These are phyloP conservation scores for Notarius quadriscutis DNA, from an alignment of 2,113 vertebrate genomes.

Conservation along the genomic window DNA sequence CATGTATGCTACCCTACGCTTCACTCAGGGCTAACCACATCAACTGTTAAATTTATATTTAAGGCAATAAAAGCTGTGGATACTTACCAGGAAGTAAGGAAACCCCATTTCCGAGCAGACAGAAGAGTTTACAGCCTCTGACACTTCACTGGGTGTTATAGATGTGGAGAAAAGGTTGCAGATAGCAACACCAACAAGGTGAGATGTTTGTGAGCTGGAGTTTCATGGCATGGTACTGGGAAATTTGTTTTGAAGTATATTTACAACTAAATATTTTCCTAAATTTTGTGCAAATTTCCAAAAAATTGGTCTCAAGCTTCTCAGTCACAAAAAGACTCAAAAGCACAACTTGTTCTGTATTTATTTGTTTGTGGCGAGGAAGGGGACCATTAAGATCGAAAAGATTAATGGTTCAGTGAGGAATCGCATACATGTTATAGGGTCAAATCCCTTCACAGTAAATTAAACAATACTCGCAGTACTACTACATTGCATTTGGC, in stretches of 20 bases:
- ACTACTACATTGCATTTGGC: background rate
- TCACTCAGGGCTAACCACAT: background rate
- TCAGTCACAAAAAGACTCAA: background rate
- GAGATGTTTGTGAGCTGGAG: background rate
- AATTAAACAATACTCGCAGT: background rate
- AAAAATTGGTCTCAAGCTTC: background rate
- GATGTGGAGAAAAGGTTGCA: background rate
- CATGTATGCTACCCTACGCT: too few relatives aligned
- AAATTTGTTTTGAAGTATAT: background rate
- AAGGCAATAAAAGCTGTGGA: background rate
- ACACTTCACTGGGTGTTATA: background rate
- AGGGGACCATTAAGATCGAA: background rate
- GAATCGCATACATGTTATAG: background rate
- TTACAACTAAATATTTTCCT: background rate
- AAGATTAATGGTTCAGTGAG: background rate
- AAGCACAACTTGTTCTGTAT: background rate
- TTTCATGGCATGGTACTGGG: background rate
- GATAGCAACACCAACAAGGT: background rate
- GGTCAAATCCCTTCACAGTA: background rate
- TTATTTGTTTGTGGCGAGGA: background rate
- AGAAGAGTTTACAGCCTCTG: background rate
- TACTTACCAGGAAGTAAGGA: background rate
- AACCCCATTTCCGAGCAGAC: background rate
- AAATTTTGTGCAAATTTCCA: too few relatives aligned
- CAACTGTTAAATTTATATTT: background rate